These are phyloP conservation scores for Parnassius mnemosyne DNA, from an alignment of 2,888 invertebrate species.

Conservation along the genomic window DNA sequence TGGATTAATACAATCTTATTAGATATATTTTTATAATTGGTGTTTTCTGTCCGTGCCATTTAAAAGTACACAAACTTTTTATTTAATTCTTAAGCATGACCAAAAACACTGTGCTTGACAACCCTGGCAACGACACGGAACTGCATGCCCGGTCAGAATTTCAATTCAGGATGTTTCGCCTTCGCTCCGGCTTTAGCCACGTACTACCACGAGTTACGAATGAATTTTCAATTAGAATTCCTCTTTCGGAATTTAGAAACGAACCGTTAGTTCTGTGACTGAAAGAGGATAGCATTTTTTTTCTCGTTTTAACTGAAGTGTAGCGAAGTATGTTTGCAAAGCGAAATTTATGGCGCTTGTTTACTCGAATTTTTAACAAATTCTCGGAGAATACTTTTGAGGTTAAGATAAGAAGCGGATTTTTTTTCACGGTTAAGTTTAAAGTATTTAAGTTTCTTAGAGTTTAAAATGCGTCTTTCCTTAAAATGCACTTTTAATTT, in stretches of 20 bases:
- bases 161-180: conserved; percentile 68
- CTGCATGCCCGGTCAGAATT: conserved; percentile 64
- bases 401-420: conserved; percentile 19
- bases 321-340: conserved; percentile 26
- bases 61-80: too few relatives aligned
- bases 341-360: conserved; percentile 12
- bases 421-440: conserved; percentile 17
- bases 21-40: too few relatives aligned
- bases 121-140: conserved; percentile 34
- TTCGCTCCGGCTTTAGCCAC: conserved; percentile 55
- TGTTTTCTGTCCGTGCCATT: too few relatives aligned
- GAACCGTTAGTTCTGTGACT: conserved; percentile 32
- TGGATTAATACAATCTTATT: too few relatives aligned
- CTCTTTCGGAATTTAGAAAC: conserved; percentile 42
- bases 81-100: not conserved
- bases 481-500: too few relatives aligned
- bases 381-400: conserved; percentile 5
- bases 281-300: conserved; percentile 29
- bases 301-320: conserved; percentile 18
- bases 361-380: conserved; percentile 27
- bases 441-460: conserved; percentile 11
- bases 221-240: conserved; percentile 69
- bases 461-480: too few relatives aligned
- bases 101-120: conserved; percentile 20
- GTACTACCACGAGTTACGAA: conserved; percentile 56